A percentile compares a stretch with the other conserved stretches of the same genome.
Conservation (phyloP, 2,888 invertebrate species). For the Escarpia spicata region DNA sequence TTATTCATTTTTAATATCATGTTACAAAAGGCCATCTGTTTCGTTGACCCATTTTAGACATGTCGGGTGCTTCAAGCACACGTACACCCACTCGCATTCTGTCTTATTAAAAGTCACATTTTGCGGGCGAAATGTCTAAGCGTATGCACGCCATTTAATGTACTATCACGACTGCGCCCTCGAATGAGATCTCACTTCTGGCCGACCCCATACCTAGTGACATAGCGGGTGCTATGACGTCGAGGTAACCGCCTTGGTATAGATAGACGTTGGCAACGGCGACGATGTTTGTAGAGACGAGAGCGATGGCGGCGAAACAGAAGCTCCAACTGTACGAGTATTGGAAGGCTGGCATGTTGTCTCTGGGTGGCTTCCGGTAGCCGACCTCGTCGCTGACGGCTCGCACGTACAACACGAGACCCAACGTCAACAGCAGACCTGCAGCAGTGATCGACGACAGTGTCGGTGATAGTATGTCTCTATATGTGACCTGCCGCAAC, state of each 20-base stretch:
- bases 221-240: background rate
- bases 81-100: background rate
- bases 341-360: background rate
- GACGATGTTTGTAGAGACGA: conserved; percentile 10
- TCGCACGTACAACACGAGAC: background rate
- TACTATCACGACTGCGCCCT: conserved; percentile 1
- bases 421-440: background rate
- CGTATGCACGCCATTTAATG: background rate
- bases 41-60: background rate
- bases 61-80: background rate
- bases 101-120: background rate
- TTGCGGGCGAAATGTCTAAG: background rate
- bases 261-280: background rate
- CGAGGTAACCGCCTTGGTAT: background rate
- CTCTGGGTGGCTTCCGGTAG: background rate
- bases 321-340: background rate
- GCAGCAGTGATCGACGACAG: background rate
- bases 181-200: background rate
- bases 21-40: no score
- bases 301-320: background rate
- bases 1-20: no score
- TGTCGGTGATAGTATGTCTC: no score
- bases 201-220: background rate
- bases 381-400: background rate
- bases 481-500: no score